Conservation (phyloP, 2,888 invertebrate species). For the Gastracanthus pulcherrimus region DNA sequence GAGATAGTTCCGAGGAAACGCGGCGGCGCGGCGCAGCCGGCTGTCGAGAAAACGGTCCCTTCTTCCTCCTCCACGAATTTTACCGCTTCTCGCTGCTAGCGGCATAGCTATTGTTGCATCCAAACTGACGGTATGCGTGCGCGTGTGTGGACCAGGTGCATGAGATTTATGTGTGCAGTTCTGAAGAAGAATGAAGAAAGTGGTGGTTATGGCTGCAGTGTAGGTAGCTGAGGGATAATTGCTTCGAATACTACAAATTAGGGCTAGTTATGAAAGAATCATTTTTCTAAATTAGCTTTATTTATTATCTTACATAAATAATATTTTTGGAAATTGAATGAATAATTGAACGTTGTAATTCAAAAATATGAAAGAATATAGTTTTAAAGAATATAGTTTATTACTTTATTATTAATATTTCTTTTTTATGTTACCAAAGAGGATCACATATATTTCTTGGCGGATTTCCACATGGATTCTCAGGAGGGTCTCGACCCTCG, state of each 20-base stretch:
- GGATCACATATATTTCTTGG: too few relatives aligned
- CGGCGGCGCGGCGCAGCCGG: too few relatives aligned
- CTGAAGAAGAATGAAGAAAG: not conserved
- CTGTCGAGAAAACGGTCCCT: constrained; percentile 23
- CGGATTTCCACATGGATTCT: too few relatives aligned
- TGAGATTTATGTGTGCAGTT: constrained; percentile 1
- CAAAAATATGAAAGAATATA: too few relatives aligned
- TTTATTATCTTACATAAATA: not conserved
- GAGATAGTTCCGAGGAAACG: constrained; percentile 43
- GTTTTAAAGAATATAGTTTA: too few relatives aligned
- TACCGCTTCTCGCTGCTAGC: not conserved
- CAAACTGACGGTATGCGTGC: not conserved
- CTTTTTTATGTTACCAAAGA: too few relatives aligned
- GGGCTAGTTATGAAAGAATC: not conserved
- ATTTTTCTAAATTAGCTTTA: not conserved
- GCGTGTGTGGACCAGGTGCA: constrained; percentile 23
- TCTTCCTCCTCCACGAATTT: constrained; percentile 6
- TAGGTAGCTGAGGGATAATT: not conserved
- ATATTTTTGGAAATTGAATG: not conserved
- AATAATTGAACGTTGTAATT: not conserved
- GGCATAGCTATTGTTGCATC: too few relatives aligned
- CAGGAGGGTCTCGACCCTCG: too few relatives aligned
- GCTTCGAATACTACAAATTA: not conserved
- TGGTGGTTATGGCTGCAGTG: not conserved
- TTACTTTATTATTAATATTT: too few relatives aligned